Evolutionary conservation across 2,888 invertebrate species (phyloP).

Genomic region (Aspidapion aeneum): DNA sequence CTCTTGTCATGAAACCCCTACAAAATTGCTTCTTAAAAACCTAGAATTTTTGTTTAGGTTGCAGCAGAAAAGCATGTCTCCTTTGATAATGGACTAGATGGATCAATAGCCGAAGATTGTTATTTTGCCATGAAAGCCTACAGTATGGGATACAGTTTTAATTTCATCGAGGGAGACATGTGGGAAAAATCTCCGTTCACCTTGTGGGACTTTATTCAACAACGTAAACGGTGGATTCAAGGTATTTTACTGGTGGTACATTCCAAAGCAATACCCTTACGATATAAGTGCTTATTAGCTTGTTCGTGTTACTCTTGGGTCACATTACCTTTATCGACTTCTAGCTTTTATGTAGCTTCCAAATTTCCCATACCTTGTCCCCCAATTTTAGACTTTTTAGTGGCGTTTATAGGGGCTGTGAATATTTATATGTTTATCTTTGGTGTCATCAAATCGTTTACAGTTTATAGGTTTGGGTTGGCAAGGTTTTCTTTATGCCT

Average conservation of each 20-base stretch:
- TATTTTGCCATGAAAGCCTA: conserved; percentile 96
- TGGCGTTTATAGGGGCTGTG: conserved; percentile 89
- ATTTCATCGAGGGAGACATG: conserved; percentile 98
- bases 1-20: too few relatives aligned
- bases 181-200: conserved; percentile 98
- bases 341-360: conserved; percentile 53
- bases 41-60: conserved; percentile 54
- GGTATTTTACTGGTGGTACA: conserved; percentile 87
- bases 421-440: conserved; percentile 98
- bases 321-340: conserved; percentile 66
- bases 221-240: conserved; percentile 94
- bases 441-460: conserved; percentile 95
- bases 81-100: conserved; percentile 94
- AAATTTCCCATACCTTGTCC: conserved; percentile 87
- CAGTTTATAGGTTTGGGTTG: conserved; percentile 80
- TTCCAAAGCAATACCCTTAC: conserved; percentile 75
- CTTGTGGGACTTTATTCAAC: conserved; percentile 91
- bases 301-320: conserved; percentile 96
- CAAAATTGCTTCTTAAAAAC: too few relatives aligned
- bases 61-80: conserved; percentile 86
- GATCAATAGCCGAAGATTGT: conserved; percentile 97
- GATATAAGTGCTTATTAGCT: conserved; percentile 66
- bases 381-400: conserved; percentile 76
- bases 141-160: conserved; percentile 85
- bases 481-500: conserved; percentile 76